A percentile compares a stretch with the other conserved stretches of the same genome.
Evolutionary conservation across 92 coral and sea anemone species (phyloP).

Genomic region (Anthopleura xanthogrammica): DNA sequence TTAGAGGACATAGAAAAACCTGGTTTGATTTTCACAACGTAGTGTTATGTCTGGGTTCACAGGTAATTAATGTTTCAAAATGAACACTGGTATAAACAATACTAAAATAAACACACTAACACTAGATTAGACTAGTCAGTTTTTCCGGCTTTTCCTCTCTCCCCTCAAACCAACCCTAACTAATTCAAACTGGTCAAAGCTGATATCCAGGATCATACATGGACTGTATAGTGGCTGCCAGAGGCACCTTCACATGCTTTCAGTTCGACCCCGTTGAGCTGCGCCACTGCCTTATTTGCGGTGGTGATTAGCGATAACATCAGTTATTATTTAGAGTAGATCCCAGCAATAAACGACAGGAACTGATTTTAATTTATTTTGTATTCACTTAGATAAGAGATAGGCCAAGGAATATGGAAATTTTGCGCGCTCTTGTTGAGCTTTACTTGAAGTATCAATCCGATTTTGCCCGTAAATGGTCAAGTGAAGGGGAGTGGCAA

Average conservation of each 20-base stretch:
- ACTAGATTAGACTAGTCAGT: no score
- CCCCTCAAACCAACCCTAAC: no score
- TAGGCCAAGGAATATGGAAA: neutral
- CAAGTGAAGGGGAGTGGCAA: constrained; percentile 22
- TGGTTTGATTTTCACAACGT: constrained; percentile 28
- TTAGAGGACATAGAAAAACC: neutral
- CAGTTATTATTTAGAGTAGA: neutral
- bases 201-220: no score
- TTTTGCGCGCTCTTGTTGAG: constrained; percentile 1
- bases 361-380: neutral
- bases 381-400: constrained; percentile 6
- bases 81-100: no score
- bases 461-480: neutral
- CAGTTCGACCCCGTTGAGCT: no score
- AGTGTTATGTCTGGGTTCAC: constrained; percentile 2
- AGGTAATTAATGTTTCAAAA: constrained; percentile 2
- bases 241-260: no score
- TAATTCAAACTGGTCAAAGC: no score
- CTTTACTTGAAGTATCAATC: neutral
- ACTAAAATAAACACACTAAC: no score
- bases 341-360: neutral
- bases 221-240: no score
- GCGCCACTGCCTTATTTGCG: no score
- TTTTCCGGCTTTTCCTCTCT: no score
- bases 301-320: no score